Percentiles rank a stretch among this genome's conserved stretches.
phyloP scores from a whole-genome alignment of 2,888 invertebrate genomes.

The Drosophila setosimentum region DNA sequence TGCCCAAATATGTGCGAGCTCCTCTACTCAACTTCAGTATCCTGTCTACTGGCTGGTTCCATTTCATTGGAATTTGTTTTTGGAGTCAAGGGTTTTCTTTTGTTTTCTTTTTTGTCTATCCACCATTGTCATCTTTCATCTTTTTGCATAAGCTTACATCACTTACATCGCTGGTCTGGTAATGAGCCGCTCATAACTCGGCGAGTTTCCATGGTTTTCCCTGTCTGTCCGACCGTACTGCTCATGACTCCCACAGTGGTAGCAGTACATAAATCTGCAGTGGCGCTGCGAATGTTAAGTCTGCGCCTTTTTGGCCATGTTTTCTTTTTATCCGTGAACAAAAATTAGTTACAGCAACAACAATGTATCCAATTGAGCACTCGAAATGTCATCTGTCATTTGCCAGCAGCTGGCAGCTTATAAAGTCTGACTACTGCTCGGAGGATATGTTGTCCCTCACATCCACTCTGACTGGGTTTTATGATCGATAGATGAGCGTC shows the following conservation, averaged over 20 bases:
- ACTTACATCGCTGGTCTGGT: conserved; percentile 47
- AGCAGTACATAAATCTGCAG: conserved; percentile 43
- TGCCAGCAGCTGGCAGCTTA: conserved; percentile 60
- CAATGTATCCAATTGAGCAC: conserved; percentile 45
- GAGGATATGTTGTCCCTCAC: conserved; percentile 3
- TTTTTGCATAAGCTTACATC: conserved; percentile 65
- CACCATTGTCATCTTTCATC: conserved; percentile 12
- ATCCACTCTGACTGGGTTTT: conserved; percentile 34
- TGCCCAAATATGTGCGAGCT: conserved; percentile 25
- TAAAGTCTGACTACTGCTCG: not conserved
- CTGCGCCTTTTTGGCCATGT: conserved; percentile 20
- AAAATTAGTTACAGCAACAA: conserved; percentile 67
- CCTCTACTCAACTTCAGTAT: not conserved
- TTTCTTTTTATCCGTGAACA: conserved; percentile 45
- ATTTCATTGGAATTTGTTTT: conserved; percentile 65
- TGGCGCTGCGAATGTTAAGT: conserved; percentile 32
- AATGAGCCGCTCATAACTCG: conserved; percentile 63
- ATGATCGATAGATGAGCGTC: conserved; percentile 63
- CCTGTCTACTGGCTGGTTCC: conserved; percentile 17
- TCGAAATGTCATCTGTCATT: conserved; percentile 77
- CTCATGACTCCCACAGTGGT: conserved; percentile 28
- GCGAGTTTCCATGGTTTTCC: conserved; percentile 4
- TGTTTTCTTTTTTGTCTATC: conserved; percentile 5
- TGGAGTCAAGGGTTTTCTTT: conserved; percentile 20
- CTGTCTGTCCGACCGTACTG: not conserved